Base-by-base conservation (phyloP, 2,797 vertebrate genomes). In the Sebastolobus altivelis region DNA sequence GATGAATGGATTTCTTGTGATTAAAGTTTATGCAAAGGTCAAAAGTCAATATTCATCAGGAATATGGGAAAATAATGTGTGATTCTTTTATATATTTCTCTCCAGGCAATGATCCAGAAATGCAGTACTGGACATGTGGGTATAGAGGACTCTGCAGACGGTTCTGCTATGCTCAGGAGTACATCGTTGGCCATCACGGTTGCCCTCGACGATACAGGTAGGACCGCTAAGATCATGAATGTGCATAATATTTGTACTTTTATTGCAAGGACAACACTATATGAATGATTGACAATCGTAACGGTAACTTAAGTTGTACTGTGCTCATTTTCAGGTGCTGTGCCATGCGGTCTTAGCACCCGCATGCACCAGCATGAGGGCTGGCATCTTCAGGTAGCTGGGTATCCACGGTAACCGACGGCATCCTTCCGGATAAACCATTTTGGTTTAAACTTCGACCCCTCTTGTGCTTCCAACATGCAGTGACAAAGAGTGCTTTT, bases 121-220 rank as follows among this genome's bases (percentile, higher is more conserved):
- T 77, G 68, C 92, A 93, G 69, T 93, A 94, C 55, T 87, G 92
- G 94, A 93, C 89, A 4, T 95, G 95, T 71, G 94, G 94, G 54
- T 92, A 91, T 84, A 94, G 91, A 92, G 94, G 95, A 94, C 93
- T 93, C 91, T 96, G 95, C 92, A 94, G 89, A 67, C 92, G 91
- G 87, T 94, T 94, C 93, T 96, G 96, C 80, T 92, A 95, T 84
- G 82, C 94, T 66, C 94, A 95, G 35, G 94, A 96, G 89, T 94
- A 94, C 75, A 92, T 90, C 1, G 46, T 91, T 5, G 93, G 94
- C 70, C 94, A 95, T 88, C 94, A 95, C 1, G 94, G 94, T 25
- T 96, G 96, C 81, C 95, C 95, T 65, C 89, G 92, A 6, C 88
- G 92, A 95, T 96, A 96, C 91, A 93, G 93, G 95, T 94, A 86